Conservation (phyloP, 35 echinoderm and acorn worm genomes). For the Stichopus chloronotus region DNA sequence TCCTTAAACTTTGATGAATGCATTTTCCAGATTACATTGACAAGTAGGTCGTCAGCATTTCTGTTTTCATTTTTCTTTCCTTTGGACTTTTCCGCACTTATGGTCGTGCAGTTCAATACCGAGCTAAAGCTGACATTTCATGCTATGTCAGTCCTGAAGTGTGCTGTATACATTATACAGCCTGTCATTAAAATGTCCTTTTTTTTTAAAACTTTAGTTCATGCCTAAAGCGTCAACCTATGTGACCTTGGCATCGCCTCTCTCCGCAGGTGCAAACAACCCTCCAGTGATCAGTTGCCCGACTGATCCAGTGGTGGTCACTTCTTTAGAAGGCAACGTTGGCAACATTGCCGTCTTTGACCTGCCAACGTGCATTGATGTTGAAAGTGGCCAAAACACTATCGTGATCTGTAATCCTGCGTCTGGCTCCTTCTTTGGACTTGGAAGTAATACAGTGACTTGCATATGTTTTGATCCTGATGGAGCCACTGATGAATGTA, state of each 20-base stretch:
- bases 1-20: background rate
- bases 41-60: background rate
- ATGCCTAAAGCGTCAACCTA: too few species aligned
- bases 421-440: background rate
- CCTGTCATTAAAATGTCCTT: too few species aligned
- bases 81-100: too few species aligned
- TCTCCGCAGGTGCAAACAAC: background rate
- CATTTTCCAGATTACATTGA: background rate
- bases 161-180: too few species aligned
- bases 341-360: background rate
- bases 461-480: background rate
- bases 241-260: too few species aligned
- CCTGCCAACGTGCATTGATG: background rate
- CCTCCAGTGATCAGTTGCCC: constrained; percentile 14
- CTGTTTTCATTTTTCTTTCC: too few species aligned
- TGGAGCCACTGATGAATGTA: constrained; percentile 33
- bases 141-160: too few species aligned
- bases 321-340: background rate
- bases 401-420: background rate
- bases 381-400: background rate
- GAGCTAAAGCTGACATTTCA: too few species aligned
- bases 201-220: too few species aligned
- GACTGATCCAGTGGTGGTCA: background rate
- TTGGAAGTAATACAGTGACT: background rate
- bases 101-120: too few species aligned